Conservation (phyloP, 64 coral and sea anemone species). For the Actinia equina region DNA sequence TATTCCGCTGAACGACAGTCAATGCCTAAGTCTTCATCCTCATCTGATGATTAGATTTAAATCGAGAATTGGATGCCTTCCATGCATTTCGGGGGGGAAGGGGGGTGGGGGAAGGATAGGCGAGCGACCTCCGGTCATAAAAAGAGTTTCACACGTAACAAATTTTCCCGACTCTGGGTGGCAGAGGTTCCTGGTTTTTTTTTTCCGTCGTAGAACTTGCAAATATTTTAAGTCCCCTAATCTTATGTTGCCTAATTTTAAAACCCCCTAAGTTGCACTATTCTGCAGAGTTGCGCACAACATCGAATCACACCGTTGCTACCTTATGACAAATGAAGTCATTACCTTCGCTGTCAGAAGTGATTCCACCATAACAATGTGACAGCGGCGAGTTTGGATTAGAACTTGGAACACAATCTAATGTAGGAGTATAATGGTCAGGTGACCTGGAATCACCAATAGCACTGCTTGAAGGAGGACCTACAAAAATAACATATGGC, state of each 20-base stretch:
- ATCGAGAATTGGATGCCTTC: neutral
- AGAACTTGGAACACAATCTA: conserved; percentile 6
- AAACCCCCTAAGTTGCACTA: no score
- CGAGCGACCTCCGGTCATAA: no score
- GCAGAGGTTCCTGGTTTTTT: no score
- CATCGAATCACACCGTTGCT: neutral
- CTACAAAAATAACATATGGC: neutral
- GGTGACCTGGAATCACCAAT: neutral
- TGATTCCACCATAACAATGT: neutral
- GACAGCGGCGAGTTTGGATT: neutral
- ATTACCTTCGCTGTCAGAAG: neutral
- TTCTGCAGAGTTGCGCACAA: no score
- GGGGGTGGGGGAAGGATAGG: no score
- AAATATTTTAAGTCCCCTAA: no score
- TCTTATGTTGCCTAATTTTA: no score
- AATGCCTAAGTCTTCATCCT: neutral
- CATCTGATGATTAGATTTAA: neutral
- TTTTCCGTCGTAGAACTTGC: no score
- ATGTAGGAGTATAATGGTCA: neutral
- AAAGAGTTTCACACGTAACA: no score
- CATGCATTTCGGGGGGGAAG: no score
- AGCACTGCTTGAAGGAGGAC: conserved; percentile 3
- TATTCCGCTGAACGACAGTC: conserved; percentile 9
- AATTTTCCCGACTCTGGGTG: no score
- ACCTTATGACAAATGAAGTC: neutral